Conservation (phyloP, 2,113 vertebrate genomes). For the Ammodytes dubius region DNA sequence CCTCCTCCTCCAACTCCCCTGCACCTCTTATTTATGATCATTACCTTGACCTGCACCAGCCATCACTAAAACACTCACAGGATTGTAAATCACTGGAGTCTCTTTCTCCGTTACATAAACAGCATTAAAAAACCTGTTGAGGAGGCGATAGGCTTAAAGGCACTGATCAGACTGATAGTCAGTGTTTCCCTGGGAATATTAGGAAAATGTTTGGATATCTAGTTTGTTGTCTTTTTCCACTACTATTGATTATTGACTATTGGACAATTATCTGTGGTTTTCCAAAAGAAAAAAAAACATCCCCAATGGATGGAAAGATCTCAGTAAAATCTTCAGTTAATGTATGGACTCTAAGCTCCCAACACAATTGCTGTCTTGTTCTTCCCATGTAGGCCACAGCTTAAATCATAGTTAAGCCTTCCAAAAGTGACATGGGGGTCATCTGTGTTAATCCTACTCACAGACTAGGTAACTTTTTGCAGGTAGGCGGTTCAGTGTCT, state of each 20-base stretch:
- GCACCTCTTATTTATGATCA: conserved; percentile 78
- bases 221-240: conserved; percentile 24
- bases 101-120: conserved; percentile 63
- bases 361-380: conserved; percentile 34
- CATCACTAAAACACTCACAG: conserved; percentile 72
- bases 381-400: neutral
- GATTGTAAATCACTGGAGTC: conserved; percentile 65
- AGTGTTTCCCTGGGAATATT: conserved; percentile 21
- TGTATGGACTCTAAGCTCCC: neutral
- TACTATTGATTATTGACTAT: neutral
- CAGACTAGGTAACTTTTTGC: neutral
- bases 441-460: neutral
- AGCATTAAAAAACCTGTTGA: conserved; percentile 52
- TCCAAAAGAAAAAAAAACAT: conserved; percentile 24
- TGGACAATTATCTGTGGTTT: conserved; percentile 20
- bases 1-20: conserved; percentile 31
- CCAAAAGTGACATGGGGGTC: neutral
- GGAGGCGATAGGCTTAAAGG: conserved; percentile 6
- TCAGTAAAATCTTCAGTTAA: conserved; percentile 23
- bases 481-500: neutral
- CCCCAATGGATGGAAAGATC: conserved; percentile 14
- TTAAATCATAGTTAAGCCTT: conserved; percentile 28
- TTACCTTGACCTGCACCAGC: conserved; percentile 78
- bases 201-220: conserved; percentile 15
- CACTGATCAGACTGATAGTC: conserved; percentile 33